A percentile compares a stretch with the other conserved stretches of the same genome.
phyloP scores from a whole-genome alignment of 2,113 vertebrate species.

The Microcebus jonahi region DNA sequence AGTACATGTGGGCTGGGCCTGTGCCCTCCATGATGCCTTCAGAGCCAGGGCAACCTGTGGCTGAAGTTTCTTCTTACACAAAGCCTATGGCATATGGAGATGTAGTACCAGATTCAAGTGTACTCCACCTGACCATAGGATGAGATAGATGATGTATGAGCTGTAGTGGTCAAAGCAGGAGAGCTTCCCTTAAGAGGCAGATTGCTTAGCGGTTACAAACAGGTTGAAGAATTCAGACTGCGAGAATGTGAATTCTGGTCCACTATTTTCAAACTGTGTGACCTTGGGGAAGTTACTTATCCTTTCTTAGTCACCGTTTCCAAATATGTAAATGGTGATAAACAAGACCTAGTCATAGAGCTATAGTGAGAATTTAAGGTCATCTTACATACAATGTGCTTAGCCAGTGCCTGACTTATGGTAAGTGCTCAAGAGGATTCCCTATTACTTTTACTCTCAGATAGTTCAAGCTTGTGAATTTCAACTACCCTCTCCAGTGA shows the following conservation, averaged over 20 bases:
- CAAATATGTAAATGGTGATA: not conserved
- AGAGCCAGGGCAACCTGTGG: not conserved
- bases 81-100: not conserved
- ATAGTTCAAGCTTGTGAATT: slow-evolving; percentile 18
- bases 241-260: not conserved
- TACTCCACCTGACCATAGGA: not conserved
- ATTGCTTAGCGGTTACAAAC: not conserved
- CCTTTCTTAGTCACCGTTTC: slow-evolving; percentile 16
- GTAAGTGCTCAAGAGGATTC: not conserved
- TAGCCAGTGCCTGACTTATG: not conserved
- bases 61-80: not conserved
- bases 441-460: not conserved
- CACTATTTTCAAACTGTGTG: not conserved
- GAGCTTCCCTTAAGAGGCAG: not conserved
- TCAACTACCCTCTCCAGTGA: not conserved
- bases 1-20: not conserved
- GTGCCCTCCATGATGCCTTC: not conserved
- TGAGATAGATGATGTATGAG: fast-evolving
- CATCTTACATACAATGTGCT: not conserved
- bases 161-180: not conserved
- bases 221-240: not conserved
- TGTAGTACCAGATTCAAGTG: not conserved
- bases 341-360: not conserved
- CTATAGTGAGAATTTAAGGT: not conserved
- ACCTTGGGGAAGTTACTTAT: not conserved